These are phyloP conservation scores for Ganaspis sp. DNA, from an alignment of 1,140 invertebrate species.

Conservation along the genomic window DNA sequence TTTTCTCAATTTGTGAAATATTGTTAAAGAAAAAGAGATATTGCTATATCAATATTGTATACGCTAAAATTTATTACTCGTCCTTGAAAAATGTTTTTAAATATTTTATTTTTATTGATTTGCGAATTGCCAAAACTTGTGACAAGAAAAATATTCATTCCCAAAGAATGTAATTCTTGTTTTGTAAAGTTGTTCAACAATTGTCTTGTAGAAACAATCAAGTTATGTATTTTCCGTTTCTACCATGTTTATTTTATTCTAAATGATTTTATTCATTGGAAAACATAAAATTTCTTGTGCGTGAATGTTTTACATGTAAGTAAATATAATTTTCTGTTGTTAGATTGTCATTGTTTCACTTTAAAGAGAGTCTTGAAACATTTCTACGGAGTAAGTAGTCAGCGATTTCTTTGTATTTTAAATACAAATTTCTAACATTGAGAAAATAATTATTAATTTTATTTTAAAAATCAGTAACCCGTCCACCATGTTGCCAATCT, in stretches of 20 bases:
- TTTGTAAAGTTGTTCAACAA: too few relatives aligned
- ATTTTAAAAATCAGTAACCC: slow-evolving; percentile 66
- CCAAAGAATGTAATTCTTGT: too few relatives aligned
- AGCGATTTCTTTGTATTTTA: slow-evolving; percentile 52
- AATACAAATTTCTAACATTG: slow-evolving; percentile 54
- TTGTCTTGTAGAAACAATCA: too few relatives aligned
- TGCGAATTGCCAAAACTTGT: too few relatives aligned
- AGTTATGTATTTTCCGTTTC: too few relatives aligned
- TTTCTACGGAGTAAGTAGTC: neutral
- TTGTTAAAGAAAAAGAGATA: slow-evolving; percentile 11
- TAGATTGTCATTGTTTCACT: neutral
- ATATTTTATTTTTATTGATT: neutral
- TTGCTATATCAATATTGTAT: slow-evolving; percentile 10
- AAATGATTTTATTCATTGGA: too few relatives aligned
- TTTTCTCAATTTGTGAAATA: slow-evolving; percentile 5
- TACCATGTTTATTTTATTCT: too few relatives aligned
- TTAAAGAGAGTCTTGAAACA: neutral
- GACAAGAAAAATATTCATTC: too few relatives aligned
- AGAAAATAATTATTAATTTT: neutral
- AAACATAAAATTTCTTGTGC: neutral
- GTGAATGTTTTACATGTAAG: neutral
- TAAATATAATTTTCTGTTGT: neutral
- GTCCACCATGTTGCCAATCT: slow-evolving; percentile 65
- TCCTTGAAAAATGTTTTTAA: neutral
- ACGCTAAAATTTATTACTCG: neutral